Conservation (phyloP, 1,140 invertebrate species). For the Lepidostoma basale region DNA sequence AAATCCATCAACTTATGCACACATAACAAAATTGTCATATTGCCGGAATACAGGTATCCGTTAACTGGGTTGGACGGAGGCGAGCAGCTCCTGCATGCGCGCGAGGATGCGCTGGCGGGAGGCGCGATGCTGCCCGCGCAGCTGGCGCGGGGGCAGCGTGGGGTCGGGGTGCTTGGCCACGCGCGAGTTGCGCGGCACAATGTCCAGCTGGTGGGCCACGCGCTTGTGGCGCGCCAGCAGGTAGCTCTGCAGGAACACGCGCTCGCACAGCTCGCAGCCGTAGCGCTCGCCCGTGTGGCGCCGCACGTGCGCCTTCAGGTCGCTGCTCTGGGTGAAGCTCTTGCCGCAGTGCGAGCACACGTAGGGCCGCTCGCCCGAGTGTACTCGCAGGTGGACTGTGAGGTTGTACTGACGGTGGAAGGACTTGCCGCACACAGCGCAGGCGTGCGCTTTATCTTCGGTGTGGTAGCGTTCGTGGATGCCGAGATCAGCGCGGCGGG, state of each 20-base stretch:
- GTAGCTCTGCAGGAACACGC: conserved; percentile 64
- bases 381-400: conserved; percentile 63
- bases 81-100: background rate
- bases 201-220: conserved; percentile 58
- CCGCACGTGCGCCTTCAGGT: conserved; percentile 67
- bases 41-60: too few species aligned
- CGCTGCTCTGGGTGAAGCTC: conserved; percentile 65
- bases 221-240: conserved; percentile 61
- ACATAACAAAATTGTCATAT: too few species aligned
- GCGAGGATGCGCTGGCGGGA: background rate
- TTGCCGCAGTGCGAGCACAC: conserved; percentile 64
- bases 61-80: too few species aligned
- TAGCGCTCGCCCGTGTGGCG: conserved; percentile 58
- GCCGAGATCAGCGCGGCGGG: conserved; percentile 62
- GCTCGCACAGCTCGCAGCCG: conserved; percentile 63
- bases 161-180: conserved; percentile 44
- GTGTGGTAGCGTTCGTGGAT: conserved; percentile 70
- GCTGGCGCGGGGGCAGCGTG: background rate
- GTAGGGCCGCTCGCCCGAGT: conserved; percentile 66
- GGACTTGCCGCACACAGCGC: conserved; percentile 62
- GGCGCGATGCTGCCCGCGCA: background rate
- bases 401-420: conserved; percentile 62
- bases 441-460: conserved; percentile 73
- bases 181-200: conserved; percentile 52
- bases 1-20: too few species aligned